These are phyloP conservation scores for Myathropa florea DNA, from an alignment of 2,888 invertebrate species.

Conservation along the genomic window DNA sequence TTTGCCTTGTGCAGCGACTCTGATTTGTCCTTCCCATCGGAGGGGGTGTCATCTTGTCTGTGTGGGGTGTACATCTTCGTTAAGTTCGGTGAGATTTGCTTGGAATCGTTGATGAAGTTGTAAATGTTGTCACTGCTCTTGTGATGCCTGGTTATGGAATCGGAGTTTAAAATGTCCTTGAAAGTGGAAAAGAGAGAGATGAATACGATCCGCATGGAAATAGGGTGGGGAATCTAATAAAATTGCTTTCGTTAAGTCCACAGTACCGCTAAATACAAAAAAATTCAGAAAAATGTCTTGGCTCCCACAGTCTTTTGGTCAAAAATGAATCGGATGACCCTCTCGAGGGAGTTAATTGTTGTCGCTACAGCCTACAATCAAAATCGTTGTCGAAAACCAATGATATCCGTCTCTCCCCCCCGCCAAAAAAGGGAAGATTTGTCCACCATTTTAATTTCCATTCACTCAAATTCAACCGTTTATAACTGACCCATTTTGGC, in stretches of 20 bases:
- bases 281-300: too few relatives aligned
- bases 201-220: neutral
- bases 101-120: constrained; percentile 42
- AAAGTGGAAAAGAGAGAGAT: neutral
- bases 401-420: too few relatives aligned
- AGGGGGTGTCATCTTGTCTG: neutral
- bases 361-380: neutral
- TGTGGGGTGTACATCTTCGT: constrained; percentile 13
- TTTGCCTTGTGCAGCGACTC: constrained; percentile 71
- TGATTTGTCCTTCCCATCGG: constrained; percentile 23
- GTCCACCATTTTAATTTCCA: neutral
- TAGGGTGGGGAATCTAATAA: too few relatives aligned
- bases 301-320: too few relatives aligned
- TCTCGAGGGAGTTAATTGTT: too few relatives aligned
- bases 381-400: neutral
- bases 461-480: neutral
- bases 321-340: too few relatives aligned
- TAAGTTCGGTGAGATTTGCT: constrained; percentile 2
- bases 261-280: too few relatives aligned
- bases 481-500: neutral
- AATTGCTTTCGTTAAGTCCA: too few relatives aligned
- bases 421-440: neutral
- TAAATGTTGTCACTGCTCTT: constrained; percentile 58
- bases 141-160: constrained; percentile 17
- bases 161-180: constrained; percentile 33